phyloP scores from a whole-genome alignment of 2,113 vertebrate species.

The Odocoileus hemionus region DNA sequence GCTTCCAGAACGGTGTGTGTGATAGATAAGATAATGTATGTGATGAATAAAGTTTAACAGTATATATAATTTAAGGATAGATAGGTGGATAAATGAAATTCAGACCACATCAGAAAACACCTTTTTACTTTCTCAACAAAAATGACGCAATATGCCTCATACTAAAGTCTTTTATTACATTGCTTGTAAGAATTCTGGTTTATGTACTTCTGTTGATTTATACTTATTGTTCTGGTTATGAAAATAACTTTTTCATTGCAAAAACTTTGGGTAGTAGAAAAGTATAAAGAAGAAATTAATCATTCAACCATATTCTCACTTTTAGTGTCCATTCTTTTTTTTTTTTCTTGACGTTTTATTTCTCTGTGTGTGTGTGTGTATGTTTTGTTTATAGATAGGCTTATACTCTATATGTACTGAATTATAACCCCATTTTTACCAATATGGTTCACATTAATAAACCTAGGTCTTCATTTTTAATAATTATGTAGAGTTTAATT shows the following conservation, averaged over 20 bases:
- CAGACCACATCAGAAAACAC: not conserved
- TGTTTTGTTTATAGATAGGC: not conserved
- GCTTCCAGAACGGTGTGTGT: not conserved
- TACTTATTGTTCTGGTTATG: not conserved
- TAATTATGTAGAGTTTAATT: not conserved
- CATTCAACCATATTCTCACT: not conserved
- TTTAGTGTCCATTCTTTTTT: not conserved
- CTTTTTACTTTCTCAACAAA: not conserved
- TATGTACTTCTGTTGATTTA: not conserved
- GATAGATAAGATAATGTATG: not conserved
- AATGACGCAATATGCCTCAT: not conserved
- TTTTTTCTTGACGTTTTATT: not conserved
- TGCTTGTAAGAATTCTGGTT: constrained; percentile 10
- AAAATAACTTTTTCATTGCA: not conserved
- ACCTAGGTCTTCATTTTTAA: constrained; percentile 5
- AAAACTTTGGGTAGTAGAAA: not conserved
- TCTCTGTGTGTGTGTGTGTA: not conserved
- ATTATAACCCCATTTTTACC: not conserved
- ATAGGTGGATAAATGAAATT: not conserved
- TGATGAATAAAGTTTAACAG: not conserved
- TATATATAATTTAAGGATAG: not conserved
- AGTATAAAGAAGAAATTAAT: not conserved
- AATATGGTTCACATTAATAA: not conserved
- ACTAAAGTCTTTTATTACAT: not conserved
- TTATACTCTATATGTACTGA: not conserved